Percentiles rank a stretch among this genome's conserved stretches.
These are phyloP conservation scores for Pegea sp. DNA, from an alignment of 23 tunicate species.

Conservation along the genomic window DNA sequence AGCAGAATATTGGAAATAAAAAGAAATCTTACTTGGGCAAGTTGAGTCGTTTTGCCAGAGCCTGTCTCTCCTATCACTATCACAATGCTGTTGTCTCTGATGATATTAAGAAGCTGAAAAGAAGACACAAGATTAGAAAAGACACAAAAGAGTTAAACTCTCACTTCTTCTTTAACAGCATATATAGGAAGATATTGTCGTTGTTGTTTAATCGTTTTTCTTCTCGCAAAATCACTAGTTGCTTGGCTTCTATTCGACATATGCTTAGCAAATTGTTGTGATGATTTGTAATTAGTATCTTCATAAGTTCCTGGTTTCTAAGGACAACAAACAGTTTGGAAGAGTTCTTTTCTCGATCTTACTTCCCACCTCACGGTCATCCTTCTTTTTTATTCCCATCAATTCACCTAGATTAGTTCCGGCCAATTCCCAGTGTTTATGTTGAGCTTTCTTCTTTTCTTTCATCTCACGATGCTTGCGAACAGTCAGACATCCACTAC, in stretches of 20 bases:
- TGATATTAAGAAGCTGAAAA: constrained; percentile 46
- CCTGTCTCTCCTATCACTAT: constrained; percentile 97
- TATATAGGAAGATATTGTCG: constrained; percentile 97
- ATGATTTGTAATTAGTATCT: constrained; percentile 77
- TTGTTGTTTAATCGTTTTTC: constrained; percentile 57
- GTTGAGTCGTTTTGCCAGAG: constrained; percentile 97
- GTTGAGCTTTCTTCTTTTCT: constrained; percentile 82
- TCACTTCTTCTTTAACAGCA: constrained; percentile 80
- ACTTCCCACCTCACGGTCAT: constrained; percentile 46
- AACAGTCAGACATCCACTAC: constrained; percentile 66
- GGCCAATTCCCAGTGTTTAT: constrained; percentile 98
- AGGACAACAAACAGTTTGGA: background rate
- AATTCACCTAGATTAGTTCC: constrained; percentile 89
- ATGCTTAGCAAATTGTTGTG: constrained; percentile 80
- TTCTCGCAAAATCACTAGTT: constrained; percentile 63
- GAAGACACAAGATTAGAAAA: background rate
- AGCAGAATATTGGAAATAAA: too few relatives aligned
- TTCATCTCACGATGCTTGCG: constrained; percentile 81
- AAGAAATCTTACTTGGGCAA: constrained; percentile 62
- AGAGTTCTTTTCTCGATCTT: background rate
- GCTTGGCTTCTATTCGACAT: constrained; percentile 64
- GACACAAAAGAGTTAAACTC: background rate
- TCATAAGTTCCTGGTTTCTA: too few relatives aligned
- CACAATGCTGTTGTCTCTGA: constrained; percentile 90
- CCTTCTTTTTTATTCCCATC: constrained; percentile 82